phyloP scores from a whole-genome alignment of 1,140 invertebrate genomes.

The Cataglyphis hispanica region DNA sequence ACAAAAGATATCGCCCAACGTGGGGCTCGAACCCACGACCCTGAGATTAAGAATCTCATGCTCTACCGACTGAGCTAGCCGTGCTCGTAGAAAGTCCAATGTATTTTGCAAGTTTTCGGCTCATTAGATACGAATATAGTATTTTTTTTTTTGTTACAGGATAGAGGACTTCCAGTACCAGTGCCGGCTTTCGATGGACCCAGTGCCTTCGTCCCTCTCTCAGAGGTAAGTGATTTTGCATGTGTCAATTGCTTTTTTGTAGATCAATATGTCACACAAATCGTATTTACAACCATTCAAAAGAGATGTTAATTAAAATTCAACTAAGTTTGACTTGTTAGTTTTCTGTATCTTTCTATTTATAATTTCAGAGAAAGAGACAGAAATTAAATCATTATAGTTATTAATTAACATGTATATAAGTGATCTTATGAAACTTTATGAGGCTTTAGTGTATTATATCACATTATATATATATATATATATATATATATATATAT shows the following conservation, averaged over 20 bases:
- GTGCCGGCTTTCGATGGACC: conserved; percentile 87
- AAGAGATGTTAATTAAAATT: background rate
- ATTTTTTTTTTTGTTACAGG: conserved; percentile 83
- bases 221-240: conserved; percentile 86
- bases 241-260: conserved; percentile 31
- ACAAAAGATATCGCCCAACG: conserved; percentile 85
- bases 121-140: background rate
- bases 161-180: conserved; percentile 87
- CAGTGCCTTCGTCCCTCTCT: conserved; percentile 87
- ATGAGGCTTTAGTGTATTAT: background rate
- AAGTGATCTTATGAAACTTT: background rate
- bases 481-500: background rate
- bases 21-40: conserved; percentile 90
- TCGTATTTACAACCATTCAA: background rate
- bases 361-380: background rate
- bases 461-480: background rate
- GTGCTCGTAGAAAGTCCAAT: conserved; percentile 59
- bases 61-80: conserved; percentile 88
- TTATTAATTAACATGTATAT: conserved; percentile 21
- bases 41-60: conserved; percentile 90
- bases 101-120: background rate
- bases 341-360: background rate
- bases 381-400: background rate
- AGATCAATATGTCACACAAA: background rate
- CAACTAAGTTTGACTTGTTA: background rate